Base-by-base conservation (phyloP, 2,888 invertebrate genomes). In the Muschampia plurimacula region DNA sequence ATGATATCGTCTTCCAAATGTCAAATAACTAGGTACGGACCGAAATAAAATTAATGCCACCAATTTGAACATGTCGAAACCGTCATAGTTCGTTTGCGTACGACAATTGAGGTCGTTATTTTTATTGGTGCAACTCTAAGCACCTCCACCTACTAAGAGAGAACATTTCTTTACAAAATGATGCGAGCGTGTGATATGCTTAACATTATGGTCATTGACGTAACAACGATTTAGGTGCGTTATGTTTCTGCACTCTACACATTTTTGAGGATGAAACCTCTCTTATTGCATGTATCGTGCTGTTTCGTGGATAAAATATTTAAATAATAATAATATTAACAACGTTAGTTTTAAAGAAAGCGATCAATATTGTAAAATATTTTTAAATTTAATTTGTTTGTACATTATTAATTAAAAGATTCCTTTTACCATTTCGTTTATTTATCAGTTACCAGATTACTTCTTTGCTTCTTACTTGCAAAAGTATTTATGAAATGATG, bases 1-100 rank as follows among this genome's bases (percentile, higher is more conserved):
- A 89, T 87, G 79, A 75, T 76, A 87, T 86, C 86, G 83, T 76
- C 67, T 75, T 79, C 82, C 82, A 85, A 89, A 90, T 87, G 86
- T 84, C 87, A 86, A 88, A 83, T 80, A 77, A 78, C 75, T 69
- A 62, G 67, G 62, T 80, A 81, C 78, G 79, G 80, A 78, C 77
- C 77, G 77, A 83, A 81, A 82, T 81, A 77, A 83, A 81, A 82
- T 81, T 79, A 79, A 80, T 81, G 82, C 80, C 81, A 82, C 83
- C 84, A 82, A 82, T 82, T 82, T 82, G 76, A 81, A 76, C 70
- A 71, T 88, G 82, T 82, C 75, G 86, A 82, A 85, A 87, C 80
- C 79, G 72, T 81, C 78, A 77, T 75, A 74, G 74, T 73, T 75
- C 76, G 77, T 74, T 77, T 76, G 63, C 67, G 67, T 68, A 73